A percentile compares a stretch with the other conserved stretches of the same genome.
These are phyloP conservation scores for Pseudochromis fuscus DNA, from an alignment of 2,797 vertebrate genomes.

Conservation along the genomic window DNA sequence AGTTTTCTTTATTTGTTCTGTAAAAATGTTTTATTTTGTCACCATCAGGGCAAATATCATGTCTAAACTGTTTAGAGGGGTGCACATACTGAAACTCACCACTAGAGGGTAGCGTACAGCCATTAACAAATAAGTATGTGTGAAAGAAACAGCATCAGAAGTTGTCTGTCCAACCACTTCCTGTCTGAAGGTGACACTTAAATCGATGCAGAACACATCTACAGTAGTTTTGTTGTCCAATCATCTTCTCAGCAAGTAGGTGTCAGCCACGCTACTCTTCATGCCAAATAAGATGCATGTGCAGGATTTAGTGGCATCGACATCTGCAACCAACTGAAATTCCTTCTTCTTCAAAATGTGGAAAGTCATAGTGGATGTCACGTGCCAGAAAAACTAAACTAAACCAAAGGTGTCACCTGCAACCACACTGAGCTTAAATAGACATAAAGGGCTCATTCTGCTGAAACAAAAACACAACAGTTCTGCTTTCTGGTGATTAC, in stretches of 20 bases:
- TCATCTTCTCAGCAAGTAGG: background rate
- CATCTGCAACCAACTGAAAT: too few relatives aligned
- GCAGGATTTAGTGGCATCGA: too few relatives aligned
- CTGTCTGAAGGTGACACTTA: background rate
- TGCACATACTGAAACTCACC: background rate
- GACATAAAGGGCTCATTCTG: too few relatives aligned
- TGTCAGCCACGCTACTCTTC: too few relatives aligned
- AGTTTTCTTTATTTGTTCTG: background rate
- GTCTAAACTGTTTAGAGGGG: background rate
- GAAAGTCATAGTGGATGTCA: too few relatives aligned
- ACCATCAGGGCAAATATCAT: background rate
- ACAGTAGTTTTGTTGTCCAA: background rate
- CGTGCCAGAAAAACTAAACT: too few relatives aligned
- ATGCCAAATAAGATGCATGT: too few relatives aligned
- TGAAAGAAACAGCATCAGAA: background rate
- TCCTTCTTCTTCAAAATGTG: too few relatives aligned
- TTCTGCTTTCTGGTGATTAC: too few relatives aligned
- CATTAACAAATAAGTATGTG: background rate
- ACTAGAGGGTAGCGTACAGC: slow-evolving; percentile 1
- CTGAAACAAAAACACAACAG: too few relatives aligned
- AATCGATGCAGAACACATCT: background rate
- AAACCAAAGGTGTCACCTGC: too few relatives aligned
- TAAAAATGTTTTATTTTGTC: slow-evolving; percentile 6
- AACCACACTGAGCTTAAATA: too few relatives aligned
- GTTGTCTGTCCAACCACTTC: background rate